Base-by-base conservation (phyloP, 2,888 invertebrate genomes). In the Sclerodermus sp. region DNA sequence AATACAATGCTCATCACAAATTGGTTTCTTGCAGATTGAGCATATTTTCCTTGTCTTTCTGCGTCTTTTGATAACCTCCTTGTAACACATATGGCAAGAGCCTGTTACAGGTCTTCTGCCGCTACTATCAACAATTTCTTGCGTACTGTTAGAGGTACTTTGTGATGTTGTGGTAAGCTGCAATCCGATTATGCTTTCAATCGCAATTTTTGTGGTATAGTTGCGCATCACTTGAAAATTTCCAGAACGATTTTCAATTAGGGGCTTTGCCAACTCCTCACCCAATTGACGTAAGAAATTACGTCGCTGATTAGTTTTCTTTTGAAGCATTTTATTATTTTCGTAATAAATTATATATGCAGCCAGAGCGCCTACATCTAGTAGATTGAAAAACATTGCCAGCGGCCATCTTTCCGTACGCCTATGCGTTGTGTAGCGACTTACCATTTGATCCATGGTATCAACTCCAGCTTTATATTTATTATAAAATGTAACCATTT, bases 401-500 rank as follows among this genome's bases (percentile, higher is more conserved):
- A 57, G 31, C 17, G 54, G 56, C 60, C 54, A 58, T 46, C 54
- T 46, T 32, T 46, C 47, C 32, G 58, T 60, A 29, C 47, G 48
- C 49, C 58, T 39, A 38, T 60, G 55, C 5, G 55, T 56, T 12
- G 54, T 51, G 42, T 60, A 65, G 41, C 58, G 48, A 12, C 49
- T 38, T 36, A 52, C 34, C 57, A 64, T 55, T 48, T 60, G 49
- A 49, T 61, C 59, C 51, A 59, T 55, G 16, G 47, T 55, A 36
- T 63, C 59, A 13, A 60, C 58, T 32, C 57, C 53, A 49, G 43
- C 42, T 54, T 64, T 63, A 6, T 36, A 47, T 44, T 42, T 41
- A 46, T 65, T 62, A 46, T 63, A 62, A 56, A 51, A 58, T 13
- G 36, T 10, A 37, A 59, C 58, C 30, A 65, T 59, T 42, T 62